A percentile compares a stretch with the other conserved stretches of the same genome.
phyloP scores from a whole-genome alignment of 2,113 vertebrate species.

The Tilapia sparmanii region DNA sequence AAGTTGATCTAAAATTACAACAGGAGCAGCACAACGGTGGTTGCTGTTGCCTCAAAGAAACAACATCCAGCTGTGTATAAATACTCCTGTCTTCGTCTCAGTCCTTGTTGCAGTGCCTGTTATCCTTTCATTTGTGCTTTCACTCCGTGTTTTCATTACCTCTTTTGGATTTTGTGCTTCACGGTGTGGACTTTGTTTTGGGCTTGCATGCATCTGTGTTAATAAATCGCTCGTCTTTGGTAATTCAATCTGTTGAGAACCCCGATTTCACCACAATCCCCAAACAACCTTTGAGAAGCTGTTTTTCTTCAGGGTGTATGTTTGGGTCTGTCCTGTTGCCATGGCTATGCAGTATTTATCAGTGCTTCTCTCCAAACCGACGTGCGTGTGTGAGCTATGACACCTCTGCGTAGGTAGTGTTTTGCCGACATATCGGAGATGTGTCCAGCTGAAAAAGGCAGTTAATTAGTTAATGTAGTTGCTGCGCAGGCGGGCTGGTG shows the following conservation, averaged over 20 bases:
- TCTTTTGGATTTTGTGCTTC: background rate
- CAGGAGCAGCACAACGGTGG: background rate
- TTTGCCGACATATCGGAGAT: background rate
- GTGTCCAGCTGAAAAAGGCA: background rate
- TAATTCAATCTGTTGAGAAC: background rate
- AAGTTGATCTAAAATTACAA: background rate
- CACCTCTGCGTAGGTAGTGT: background rate
- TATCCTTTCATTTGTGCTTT: background rate
- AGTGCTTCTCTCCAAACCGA: background rate
- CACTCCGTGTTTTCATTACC: background rate
- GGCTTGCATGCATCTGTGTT: background rate
- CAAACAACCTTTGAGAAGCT: background rate
- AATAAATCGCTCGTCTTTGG: background rate
- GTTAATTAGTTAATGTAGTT: conserved; percentile 23
- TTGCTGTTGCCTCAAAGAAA: background rate
- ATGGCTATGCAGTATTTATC: background rate
- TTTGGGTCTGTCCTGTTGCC: background rate
- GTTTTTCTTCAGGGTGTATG: background rate
- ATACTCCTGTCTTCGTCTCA: background rate
- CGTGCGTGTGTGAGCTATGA: background rate
- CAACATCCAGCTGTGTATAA: background rate
- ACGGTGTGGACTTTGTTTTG: background rate
- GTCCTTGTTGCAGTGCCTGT: background rate
- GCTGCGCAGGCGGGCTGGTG: background rate
- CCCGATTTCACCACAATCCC: background rate